phyloP scores from a whole-genome alignment of 2,888 invertebrate species.

The Sisyra nigra region DNA sequence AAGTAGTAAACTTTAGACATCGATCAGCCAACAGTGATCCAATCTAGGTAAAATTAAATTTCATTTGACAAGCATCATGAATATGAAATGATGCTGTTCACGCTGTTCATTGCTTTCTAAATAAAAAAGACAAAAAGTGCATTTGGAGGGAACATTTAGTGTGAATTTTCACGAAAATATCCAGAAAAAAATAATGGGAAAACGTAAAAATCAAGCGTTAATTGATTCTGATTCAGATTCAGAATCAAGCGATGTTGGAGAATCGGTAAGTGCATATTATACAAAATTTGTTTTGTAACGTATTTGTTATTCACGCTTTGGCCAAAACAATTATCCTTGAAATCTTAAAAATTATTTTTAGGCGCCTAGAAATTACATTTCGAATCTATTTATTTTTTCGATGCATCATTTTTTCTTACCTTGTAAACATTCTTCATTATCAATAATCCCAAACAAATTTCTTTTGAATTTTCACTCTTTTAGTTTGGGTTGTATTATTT shows the following conservation, averaged over 20 bases:
- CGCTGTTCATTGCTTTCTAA: not conserved
- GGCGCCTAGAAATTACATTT: not conserved
- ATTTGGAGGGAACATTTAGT: too few relatives aligned
- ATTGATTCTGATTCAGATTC: constrained; percentile 74
- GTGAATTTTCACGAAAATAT: too few relatives aligned
- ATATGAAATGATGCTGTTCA: not conserved
- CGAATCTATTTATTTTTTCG: not conserved
- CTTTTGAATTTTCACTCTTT: too few relatives aligned
- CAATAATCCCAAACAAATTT: too few relatives aligned
- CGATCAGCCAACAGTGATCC: too few relatives aligned
- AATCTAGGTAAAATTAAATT: not conserved
- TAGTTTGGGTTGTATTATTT: too few relatives aligned
- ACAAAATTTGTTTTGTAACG: not conserved
- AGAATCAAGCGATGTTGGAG: constrained; percentile 63
- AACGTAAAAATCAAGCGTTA: constrained; percentile 67
- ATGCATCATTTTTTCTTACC: not conserved
- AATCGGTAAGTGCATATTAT: constrained; percentile 52
- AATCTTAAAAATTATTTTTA: constrained; percentile 9
- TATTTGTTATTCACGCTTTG: not conserved
- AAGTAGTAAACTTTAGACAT: too few relatives aligned
- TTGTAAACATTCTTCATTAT: not conserved
- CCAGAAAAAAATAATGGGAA: constrained; percentile 43
- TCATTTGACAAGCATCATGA: not conserved
- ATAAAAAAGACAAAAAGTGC: not conserved
- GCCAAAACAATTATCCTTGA: constrained; percentile 12